Base-by-base conservation (phyloP, 1,140 invertebrate species). In the Zaprionus gabonicus region DNA sequence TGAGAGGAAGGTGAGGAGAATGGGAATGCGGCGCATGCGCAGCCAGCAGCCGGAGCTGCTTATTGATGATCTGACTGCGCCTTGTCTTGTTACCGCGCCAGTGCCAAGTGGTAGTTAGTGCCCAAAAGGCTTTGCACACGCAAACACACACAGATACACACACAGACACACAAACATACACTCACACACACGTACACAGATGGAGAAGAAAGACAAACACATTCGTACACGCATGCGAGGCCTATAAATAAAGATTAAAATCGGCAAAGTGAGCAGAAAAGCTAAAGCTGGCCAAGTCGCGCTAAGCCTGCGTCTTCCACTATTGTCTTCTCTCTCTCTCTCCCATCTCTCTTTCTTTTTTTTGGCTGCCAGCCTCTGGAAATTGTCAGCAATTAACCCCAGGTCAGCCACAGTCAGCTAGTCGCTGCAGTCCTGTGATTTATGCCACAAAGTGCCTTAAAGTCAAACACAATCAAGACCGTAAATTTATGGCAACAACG, bases 361-460 rank as follows among this genome's bases (percentile, higher is more conserved):
- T 73, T 62, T 13, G 25, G 58, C 55, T 63, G 74, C 44, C 46
- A 44, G 68, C 67, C 57, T 64, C 60, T 71, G 83, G 38, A 84
- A 88, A 90, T 88, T 88, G 84, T 88, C 85, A 88, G 84, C 84
- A 88, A 88, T 88, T 88, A 88, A 88, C 84, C 84, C 81, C 62
- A 72, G 71, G 83, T 86, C 80, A 88, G 69, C 71, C 34, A 9
- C 41, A 46, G 41, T 46, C 41, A 10, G 53, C 66, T 51, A 73
- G 70, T 59, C 17, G 17, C 28, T 76, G 59, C 79, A 71, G 77
- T 67, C 65, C 78, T 71, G 71, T 87, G 84, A 87, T 87, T 87
- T 87, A 87, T 87, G 81, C 81, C 78, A 64, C 55, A 81, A 78
- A 62, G 66, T 68, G 82, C 78, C 82, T 86, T 84, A 60, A 76